Evolutionary conservation across 2,113 vertebrate genomes (phyloP).

Genomic region (Dipodomys stephensi): DNA sequence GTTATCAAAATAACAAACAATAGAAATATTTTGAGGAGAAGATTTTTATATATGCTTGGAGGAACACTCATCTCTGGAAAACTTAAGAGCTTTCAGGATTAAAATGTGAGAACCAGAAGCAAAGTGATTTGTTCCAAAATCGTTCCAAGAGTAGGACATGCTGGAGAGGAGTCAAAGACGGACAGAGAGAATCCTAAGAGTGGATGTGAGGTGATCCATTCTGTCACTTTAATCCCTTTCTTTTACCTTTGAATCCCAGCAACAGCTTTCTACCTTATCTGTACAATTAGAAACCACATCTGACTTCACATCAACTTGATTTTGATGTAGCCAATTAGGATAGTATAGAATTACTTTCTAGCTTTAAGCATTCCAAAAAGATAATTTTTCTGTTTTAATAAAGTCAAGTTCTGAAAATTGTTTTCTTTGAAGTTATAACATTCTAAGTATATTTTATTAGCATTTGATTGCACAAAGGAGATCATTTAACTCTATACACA

Average conservation of each 20-base stretch:
- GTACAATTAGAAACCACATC: neutral
- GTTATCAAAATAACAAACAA: slow-evolving; percentile 68
- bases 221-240: neutral
- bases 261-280: neutral
- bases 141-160: neutral
- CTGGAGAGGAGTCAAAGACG: neutral
- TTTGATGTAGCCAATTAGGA: neutral
- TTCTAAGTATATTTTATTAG: neutral
- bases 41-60: slow-evolving; percentile 40
- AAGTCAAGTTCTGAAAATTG: neutral
- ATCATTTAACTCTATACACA: too few relatives aligned
- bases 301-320: neutral
- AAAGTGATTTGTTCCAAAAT: neutral
- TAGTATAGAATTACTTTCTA: neutral
- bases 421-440: neutral
- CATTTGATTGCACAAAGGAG: neutral
- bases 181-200: neutral
- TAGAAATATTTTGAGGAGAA: slow-evolving; percentile 6
- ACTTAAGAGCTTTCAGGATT: slow-evolving; percentile 33
- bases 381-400: neutral
- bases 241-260: neutral
- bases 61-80: slow-evolving; percentile 17
- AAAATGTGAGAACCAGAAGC: neutral
- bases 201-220: too few relatives aligned
- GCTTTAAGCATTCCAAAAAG: neutral